phyloP scores from a whole-genome alignment of 2,113 vertebrate species.

The Narcine bancroftii region DNA sequence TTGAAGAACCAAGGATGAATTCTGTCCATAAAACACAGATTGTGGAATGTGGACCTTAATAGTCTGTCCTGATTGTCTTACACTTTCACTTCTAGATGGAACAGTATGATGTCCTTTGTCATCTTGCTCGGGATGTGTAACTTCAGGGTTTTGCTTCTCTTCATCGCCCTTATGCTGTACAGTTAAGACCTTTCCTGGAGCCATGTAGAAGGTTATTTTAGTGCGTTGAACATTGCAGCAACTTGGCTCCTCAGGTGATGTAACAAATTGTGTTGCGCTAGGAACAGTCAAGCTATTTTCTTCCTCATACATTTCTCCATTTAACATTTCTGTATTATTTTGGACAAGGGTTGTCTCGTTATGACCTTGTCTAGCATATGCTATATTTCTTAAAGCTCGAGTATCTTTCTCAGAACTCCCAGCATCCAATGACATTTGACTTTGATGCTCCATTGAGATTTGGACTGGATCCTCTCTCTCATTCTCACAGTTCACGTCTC shows the following conservation, averaged over 20 bases:
- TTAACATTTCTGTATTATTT: background rate
- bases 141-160: constrained; percentile 31
- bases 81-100: background rate
- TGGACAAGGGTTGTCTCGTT: background rate
- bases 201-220: constrained; percentile 58
- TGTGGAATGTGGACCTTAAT: constrained; percentile 55
- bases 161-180: constrained; percentile 38
- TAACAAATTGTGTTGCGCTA: background rate
- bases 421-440: background rate
- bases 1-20: constrained; percentile 54
- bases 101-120: background rate
- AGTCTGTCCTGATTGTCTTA: constrained; percentile 39
- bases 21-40: constrained; percentile 61
- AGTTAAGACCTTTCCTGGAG: constrained; percentile 44
- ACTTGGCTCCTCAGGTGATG: background rate
- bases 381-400: background rate
- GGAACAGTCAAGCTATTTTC: background rate
- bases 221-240: constrained; percentile 49
- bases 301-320: background rate
- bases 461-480: background rate
- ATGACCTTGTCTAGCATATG: background rate
- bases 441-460: too few relatives aligned
- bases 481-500: constrained; percentile 37
- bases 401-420: background rate
- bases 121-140: background rate